These are phyloP conservation scores for Cheilosia soror DNA, from an alignment of 2,888 invertebrate species.

Conservation along the genomic window DNA sequence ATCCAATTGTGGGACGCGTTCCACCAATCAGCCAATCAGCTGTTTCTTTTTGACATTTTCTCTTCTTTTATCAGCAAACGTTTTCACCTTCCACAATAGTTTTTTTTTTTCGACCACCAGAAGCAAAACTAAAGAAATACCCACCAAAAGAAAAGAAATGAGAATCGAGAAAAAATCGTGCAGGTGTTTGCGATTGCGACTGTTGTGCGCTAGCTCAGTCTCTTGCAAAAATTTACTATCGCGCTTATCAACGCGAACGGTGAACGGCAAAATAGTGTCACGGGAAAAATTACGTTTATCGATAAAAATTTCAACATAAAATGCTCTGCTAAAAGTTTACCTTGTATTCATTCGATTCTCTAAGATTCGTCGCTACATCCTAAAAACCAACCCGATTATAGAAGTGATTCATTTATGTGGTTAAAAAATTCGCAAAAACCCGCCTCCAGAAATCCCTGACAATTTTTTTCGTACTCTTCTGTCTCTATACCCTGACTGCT, in stretches of 20 bases:
- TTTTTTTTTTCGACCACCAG: slow-evolving; percentile 30
- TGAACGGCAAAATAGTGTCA: slow-evolving; percentile 28
- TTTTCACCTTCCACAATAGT: slow-evolving; percentile 52
- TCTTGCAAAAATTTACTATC: slow-evolving; percentile 17
- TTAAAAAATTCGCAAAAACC: slow-evolving; percentile 36
- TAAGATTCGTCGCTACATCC: neutral
- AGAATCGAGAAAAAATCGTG: slow-evolving; percentile 73
- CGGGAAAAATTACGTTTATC: slow-evolving; percentile 12
- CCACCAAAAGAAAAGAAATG: slow-evolving; percentile 37
- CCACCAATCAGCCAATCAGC: slow-evolving; percentile 49
- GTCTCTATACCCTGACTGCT: slow-evolving; percentile 7
- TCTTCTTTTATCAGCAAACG: slow-evolving; percentile 7
- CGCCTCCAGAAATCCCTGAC: slow-evolving; percentile 59
- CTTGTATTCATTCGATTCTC: slow-evolving; percentile 1
- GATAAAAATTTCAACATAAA: slow-evolving; percentile 16
- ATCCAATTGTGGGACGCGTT: slow-evolving; percentile 10
- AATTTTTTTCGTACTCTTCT: slow-evolving; percentile 21
- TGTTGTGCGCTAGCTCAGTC: slow-evolving; percentile 49
- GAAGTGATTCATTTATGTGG: slow-evolving; percentile 38
- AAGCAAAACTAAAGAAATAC: slow-evolving; percentile 33
- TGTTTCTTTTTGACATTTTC: slow-evolving; percentile 52
- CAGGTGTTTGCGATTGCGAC: slow-evolving; percentile 63
- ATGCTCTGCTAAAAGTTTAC: slow-evolving; percentile 13
- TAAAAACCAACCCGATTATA: slow-evolving; percentile 6
- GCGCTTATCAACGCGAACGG: slow-evolving; percentile 45